Base-by-base conservation (phyloP, 2,113 vertebrate genomes). In the Turdus rufiventris region DNA sequence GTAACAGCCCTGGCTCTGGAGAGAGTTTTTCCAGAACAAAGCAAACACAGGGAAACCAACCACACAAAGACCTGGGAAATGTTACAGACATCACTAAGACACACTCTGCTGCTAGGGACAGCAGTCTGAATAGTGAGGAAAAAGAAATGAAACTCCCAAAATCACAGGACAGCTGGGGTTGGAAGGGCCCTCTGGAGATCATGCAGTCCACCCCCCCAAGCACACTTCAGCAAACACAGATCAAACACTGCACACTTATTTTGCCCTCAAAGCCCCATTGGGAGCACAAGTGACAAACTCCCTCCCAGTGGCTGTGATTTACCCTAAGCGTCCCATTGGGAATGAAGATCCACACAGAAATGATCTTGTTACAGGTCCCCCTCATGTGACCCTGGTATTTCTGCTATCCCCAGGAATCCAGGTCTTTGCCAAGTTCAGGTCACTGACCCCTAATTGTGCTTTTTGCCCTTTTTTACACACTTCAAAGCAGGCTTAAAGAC, bases 181-280 rank as follows among this genome's bases (percentile, higher is more conserved):
- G 48, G 48, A 50, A 26, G 48, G 25, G 43, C 43, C 19, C 43
- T 45, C 43, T 45, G 43, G 48, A 12, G 48, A 50, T 42, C 10
- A 42, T 8, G 24, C 48, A 53, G 60, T 5, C 60, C 48, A 53
- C 18, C 4, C 24, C 34, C 15, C 23, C 47, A 53, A 38, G n/a
- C 38, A 26, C 20, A 31, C 19, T 57, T 14, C 48, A 68, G 34
- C 40, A 54, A 82, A 28, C 25, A 18, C 72, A 70, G 29, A 23
- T 24, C 42, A 33, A 29, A 23, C n/a, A 26, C 57, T 7, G 1
- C 2, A 45, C 0, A 2, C 26, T 71, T 17, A 5, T 12, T 56
- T 70, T 40, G n/a, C 42, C 25, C 73, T 34, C 8, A 36, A 25
- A 74, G 38, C 9, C 6, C 10, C 62, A 11, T 2, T 51, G 21